Evolutionary conservation across 2,797 vertebrate species (phyloP), one percentile per base, ranked within the genome.

Genomic region (Philypnodon macrostomus): DNA sequence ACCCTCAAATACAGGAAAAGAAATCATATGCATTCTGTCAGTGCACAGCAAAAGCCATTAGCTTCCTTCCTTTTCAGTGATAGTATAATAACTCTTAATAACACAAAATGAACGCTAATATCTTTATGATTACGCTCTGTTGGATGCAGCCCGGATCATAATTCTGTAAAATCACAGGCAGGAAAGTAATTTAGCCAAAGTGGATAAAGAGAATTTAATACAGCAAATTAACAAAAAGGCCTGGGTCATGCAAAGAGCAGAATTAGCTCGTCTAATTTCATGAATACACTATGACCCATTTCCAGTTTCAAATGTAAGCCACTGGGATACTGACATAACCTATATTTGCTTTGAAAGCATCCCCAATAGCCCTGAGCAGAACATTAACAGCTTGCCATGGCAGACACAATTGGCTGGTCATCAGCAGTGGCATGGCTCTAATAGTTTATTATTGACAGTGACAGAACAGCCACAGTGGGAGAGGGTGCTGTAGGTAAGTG

Each of bases 331-430:
- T 69, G 60, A 72, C 39, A 68, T 81, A 78, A 67, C 78, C 77
- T 76, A 77, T 77, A 83, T 84, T 74, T 68, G 54, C 42, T 71
- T 70, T 73, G 70, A 79, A 77, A 81, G 65, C 76, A 77, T 84
- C 71, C 73, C 78, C 56, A 70, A 56, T 70, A 4, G 59, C 70
- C 62, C 42, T 7, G 61, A 77, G 80, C 73, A 44, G 29, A 63
- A 63, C 67, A 72, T 71, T 81, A 75, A 69, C 70, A 74, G 58
- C 63, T 72, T 54, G 59, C 59, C 56, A 69, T 70, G 59, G 46
- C 50, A 79, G 53, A 67, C 70, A 79, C 67, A 69, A 83, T 75
- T 71, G 63, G 51, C 50, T 35, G 49, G 56, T 74, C 63, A 59
- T 71, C 67, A 69, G 57, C 44, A 23, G 56, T 71, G 47, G 50